Base-by-base conservation (phyloP, 2,113 vertebrate species). In the Mohoua ochrocephala region DNA sequence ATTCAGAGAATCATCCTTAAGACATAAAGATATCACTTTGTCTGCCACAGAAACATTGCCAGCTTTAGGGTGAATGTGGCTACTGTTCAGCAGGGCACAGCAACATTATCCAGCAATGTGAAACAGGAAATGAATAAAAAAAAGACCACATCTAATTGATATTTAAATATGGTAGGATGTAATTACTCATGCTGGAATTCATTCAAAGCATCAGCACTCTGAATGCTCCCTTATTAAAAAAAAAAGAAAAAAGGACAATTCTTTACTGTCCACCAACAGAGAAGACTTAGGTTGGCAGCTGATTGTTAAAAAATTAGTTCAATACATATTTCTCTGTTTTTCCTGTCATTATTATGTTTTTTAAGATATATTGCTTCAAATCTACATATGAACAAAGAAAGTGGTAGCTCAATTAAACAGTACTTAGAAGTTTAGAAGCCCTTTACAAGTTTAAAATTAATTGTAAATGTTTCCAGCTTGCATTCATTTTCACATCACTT, bases 141-240 rank as follows among this genome's bases (percentile, higher is more conserved):
- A 74, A 78, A 74, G 41, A 26, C 37, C 49, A 71, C 41, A n/a
- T 80, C 27, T 59, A 91, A 93, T 92, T 95, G 92, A 94, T 92
- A 92, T 87, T 96, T 92, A 94, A 85, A 91, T 94, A 93, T 76
- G 71, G 69, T 85, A 82, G 79, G 93, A 87, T 85, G 89, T 74
- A 88, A 95, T 95, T 95, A 92, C 60, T 94, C 61, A 84, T 94
- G 54, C 69, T 93, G 82, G 79, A 96, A 96, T 96, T 94, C 83
- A 77, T 64, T 93, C 83, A 95, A 88, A 87, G 74, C 47, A 52
- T 68, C 52, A 95, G 31, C 31, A 22, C 41, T 61, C 45, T 95
- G 73, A 95, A 94, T 94, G 77, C 26, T 86, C 53, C 37, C 35
- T 91, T 92, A 71, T 81, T 61, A 2, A 31, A 67, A 41, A 67